Base-by-base conservation (phyloP, 2,113 vertebrate genomes). In the Thunnus thynnus region DNA sequence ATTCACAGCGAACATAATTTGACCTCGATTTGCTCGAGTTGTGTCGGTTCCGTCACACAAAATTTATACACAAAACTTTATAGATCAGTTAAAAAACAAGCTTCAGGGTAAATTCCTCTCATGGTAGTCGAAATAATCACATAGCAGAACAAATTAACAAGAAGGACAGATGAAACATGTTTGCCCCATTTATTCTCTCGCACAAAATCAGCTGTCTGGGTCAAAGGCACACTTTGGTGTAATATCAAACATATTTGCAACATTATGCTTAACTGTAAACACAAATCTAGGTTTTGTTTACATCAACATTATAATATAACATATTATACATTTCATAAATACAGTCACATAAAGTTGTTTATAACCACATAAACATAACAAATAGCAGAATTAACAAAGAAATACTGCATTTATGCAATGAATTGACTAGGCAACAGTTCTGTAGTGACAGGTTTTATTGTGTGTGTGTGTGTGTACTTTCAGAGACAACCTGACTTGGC, bases 101-200 rank as follows among this genome's bases (percentile, higher is more conserved):
- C 57, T 47, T 44, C 14, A 3, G 55, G 56, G 30, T 51, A 11
- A 71, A 30, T 30, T 80, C 58, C 52, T 44, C 10, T 73, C 47
- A 50, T 69, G 60, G 54, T 6, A 56, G 54, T 46, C 56, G 30
- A 8, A 20, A 72, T 60, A 56, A 51, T 30, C 18, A 70, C 13
- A n/a, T 3, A 54, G 16, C 14, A 65, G n/a, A 14, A n/a, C 52
- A 41, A 7, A 44, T 63, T 67, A 54, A 8, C 65, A 69, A 67
- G 9, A 13, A 65, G 14, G 32, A 74, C 46, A 51, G 55, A 80
- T 14, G 27, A 63, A 64, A 70, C 51, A 62, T 51, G 36, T 81
- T 86, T 10, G 14, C 8, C 50, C 27, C 54, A 55, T 91, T 92
- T 92, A 93, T 92, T 93, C 63, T 78, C 52, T 51, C 67, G 71